Base-by-base conservation (phyloP, 2,888 invertebrate genomes). In the Hedychridium roseum region DNA sequence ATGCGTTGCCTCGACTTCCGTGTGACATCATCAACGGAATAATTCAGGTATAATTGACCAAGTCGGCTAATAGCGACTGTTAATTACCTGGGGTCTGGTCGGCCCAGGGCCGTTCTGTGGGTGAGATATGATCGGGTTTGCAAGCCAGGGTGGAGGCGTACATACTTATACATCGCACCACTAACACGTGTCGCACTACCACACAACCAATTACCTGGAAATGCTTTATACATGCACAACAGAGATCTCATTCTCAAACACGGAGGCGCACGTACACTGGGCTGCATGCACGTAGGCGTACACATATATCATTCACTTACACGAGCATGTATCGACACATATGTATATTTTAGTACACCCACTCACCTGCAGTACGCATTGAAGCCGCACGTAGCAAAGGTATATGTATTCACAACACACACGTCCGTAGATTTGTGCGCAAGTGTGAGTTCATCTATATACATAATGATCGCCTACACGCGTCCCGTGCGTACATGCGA, bases 11-110 rank as follows among this genome's bases (percentile, higher is more conserved):
- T n/a, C 4, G 11, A 18, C 60, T 55, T 60, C 57, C 49, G 38
- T 44, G 39, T 37, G 52, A 50, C 50, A 62, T 64, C 58, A 57
- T 54, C 47, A 50, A 48, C 57, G 50, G 64, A 64, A 68, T 68
- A 68, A 68, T 68, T 66, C 59, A 58, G 51, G 62, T 64, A 68
- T 66, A 68, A 68, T 66, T 68, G 64, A 68, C 64, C 66, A 50
- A 54, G 50, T 59, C 51, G 57, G 55, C 53, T 68, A 68, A 68
- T 62, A 68, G 64, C 54, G 53, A 54, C 60, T 62, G 68, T 68
- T 68, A 68, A 68, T 68, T 68, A 68, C 64, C 46, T 56, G 53
- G 50, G 44, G 50, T 43, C 38, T 51, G 48, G 38, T 38, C 38
- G 27, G 39, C 20, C 21, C 42, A 21, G 2, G 46, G 42, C 48